Conservation (phyloP, 2,888 invertebrate species). For the Cerastis rubricosa region DNA sequence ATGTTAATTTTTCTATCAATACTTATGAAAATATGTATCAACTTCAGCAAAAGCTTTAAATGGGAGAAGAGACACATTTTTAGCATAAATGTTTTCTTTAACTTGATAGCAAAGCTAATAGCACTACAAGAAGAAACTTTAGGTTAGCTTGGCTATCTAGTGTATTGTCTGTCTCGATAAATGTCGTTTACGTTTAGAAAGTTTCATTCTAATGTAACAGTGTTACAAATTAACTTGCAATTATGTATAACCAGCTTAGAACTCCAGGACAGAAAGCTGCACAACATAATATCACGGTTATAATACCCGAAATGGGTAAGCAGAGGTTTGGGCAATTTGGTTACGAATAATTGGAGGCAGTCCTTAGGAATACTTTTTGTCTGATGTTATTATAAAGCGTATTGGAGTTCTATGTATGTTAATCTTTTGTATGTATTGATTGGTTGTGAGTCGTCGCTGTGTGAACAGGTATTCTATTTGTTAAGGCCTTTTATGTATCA, state of each 20-base stretch:
- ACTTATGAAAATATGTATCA: constrained; percentile 41
- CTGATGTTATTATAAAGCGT: constrained; percentile 5
- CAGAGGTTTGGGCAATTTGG: background rate
- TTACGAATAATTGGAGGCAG: background rate
- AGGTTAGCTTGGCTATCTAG: background rate
- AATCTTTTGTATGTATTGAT: constrained; percentile 45
- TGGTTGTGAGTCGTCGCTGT: constrained; percentile 59
- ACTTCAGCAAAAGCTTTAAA: constrained; percentile 59
- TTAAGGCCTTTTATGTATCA: constrained; percentile 30
- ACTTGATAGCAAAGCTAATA: constrained; percentile 1
- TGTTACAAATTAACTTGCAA: constrained; percentile 2
- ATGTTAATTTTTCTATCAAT: constrained; percentile 39
- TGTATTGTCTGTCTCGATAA: background rate
- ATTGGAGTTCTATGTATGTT: constrained; percentile 40
- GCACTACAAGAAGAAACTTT: background rate
- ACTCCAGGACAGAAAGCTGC: constrained; percentile 13
- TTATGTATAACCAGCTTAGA: constrained; percentile 22
- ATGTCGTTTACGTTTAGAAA: constrained; percentile 7
- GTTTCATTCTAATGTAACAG: background rate
- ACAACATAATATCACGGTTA: background rate
- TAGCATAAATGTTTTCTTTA: background rate
- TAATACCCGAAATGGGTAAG: background rate
- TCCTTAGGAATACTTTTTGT: background rate
- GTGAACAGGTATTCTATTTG: constrained; percentile 49
- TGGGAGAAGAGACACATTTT: constrained; percentile 16